phyloP scores from a whole-genome alignment of 1,140 invertebrate genomes.

The Lucilia cuprina region DNA sequence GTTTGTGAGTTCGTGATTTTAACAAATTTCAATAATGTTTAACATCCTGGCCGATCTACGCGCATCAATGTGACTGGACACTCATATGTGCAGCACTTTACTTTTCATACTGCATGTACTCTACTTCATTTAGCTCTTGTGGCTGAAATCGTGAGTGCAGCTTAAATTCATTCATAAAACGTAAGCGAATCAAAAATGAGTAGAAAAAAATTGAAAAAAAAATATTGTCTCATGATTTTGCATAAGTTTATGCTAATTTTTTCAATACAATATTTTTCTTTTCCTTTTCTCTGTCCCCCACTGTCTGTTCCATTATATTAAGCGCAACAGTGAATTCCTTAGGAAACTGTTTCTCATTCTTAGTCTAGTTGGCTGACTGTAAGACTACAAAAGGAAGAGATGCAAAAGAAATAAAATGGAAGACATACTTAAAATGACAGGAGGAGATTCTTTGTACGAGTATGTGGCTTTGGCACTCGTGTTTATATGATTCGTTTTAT shows the following conservation, averaged over 20 bases:
- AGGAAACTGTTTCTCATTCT: neutral
- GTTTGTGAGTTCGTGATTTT: slow-evolving; percentile 20
- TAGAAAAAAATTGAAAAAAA: neutral
- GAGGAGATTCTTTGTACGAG: slow-evolving; percentile 51
- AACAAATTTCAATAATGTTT: slow-evolving; percentile 30
- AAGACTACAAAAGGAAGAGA: neutral
- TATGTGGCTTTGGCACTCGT: slow-evolving; percentile 36
- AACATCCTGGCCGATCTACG: slow-evolving; percentile 3
- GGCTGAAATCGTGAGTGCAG: slow-evolving; percentile 21
- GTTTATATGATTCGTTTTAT: slow-evolving; percentile 37
- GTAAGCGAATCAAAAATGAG: neutral
- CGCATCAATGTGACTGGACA: slow-evolving; percentile 26
- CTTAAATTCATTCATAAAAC: slow-evolving; percentile 34
- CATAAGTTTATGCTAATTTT: slow-evolving; percentile 61
- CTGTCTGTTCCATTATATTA: neutral
- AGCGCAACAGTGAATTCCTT: neutral
- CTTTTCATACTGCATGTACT: neutral
- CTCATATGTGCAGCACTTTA: neutral
- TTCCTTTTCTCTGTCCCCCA: neutral
- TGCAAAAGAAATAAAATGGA: neutral
- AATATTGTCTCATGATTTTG: slow-evolving; percentile 54
- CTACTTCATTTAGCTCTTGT: neutral
- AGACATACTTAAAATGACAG: slow-evolving; percentile 32
- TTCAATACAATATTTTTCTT: slow-evolving; percentile 8
- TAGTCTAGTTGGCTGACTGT: neutral